A percentile compares a stretch with the other conserved stretches of the same genome.
phyloP scores from a whole-genome alignment of 92 coral and sea anemone species.

The Porites cylindrica region DNA sequence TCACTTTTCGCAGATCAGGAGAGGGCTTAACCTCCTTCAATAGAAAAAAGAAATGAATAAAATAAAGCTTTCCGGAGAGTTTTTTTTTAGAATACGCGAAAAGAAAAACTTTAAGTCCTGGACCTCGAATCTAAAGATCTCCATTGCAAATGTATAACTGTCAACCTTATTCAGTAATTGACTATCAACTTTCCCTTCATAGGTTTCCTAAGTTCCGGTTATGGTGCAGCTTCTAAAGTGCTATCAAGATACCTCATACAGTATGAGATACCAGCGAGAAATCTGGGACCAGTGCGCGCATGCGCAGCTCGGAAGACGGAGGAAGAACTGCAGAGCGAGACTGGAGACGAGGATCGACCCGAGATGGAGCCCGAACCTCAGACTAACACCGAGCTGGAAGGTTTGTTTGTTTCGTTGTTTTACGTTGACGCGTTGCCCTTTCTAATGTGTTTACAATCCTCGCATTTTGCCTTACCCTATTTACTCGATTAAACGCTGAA shows the following conservation, averaged over 20 bases:
- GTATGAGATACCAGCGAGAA: slow-evolving; percentile 73
- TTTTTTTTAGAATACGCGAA: too few species aligned
- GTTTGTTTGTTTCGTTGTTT: slow-evolving; percentile 10
- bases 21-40: too few species aligned
- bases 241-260: slow-evolving; percentile 76
- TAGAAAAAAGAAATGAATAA: too few species aligned
- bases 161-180: too few species aligned
- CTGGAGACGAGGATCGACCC: slow-evolving; percentile 65
- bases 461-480: not conserved
- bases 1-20: too few species aligned
- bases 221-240: slow-evolving; percentile 83
- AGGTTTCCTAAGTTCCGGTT: slow-evolving; percentile 87
- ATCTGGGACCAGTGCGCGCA: slow-evolving; percentile 77
- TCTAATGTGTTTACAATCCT: not conserved
- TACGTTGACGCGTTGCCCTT: not conserved
- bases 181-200: too few species aligned
- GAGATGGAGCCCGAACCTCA: slow-evolving; percentile 81
- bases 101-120: too few species aligned
- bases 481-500: too few species aligned
- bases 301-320: slow-evolving; percentile 38
- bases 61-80: too few species aligned
- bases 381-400: slow-evolving; percentile 30
- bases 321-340: slow-evolving; percentile 53
- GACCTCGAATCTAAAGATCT: too few species aligned
- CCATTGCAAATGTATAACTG: too few species aligned